Conservation (phyloP, 2,113 vertebrate species). For the Cebus imitator region DNA sequence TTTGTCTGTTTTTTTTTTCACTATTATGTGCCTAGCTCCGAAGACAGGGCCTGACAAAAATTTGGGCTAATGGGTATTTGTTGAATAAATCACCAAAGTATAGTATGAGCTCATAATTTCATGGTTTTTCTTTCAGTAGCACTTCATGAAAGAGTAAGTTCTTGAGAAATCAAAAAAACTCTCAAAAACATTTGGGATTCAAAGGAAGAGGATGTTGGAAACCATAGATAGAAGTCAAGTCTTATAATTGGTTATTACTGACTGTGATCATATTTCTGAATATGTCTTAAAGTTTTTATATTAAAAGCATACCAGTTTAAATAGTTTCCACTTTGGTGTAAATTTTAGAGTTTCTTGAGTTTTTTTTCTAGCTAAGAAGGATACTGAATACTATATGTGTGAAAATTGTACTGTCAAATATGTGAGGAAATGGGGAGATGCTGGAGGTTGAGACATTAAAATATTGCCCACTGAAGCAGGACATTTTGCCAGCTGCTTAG, state of each 20-base stretch:
- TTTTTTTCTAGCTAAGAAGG: slow-evolving; percentile 13
- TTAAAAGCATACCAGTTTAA: neutral
- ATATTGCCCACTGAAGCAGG: neutral
- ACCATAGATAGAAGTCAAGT: neutral
- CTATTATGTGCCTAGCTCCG: neutral
- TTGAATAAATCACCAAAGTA: neutral
- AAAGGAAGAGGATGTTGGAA: neutral
- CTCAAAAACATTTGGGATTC: neutral
- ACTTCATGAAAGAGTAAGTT: neutral
- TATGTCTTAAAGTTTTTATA: neutral
- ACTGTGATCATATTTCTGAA: neutral
- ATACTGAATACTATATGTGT: neutral
- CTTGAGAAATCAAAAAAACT: neutral
- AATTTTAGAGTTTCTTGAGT: neutral
- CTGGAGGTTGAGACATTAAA: neutral
- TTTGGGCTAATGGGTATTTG: neutral
- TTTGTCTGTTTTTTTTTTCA: neutral
- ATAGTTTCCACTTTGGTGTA: neutral
- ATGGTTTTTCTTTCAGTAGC: neutral
- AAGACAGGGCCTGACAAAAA: neutral
- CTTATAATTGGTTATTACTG: neutral
- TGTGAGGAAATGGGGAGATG: neutral
- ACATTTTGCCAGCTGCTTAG: slow-evolving; percentile 27
- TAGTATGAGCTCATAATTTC: neutral
- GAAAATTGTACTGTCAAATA: neutral